phyloP scores from a whole-genome alignment of 2,113 vertebrate species.

The Malurus melanocephalus region DNA sequence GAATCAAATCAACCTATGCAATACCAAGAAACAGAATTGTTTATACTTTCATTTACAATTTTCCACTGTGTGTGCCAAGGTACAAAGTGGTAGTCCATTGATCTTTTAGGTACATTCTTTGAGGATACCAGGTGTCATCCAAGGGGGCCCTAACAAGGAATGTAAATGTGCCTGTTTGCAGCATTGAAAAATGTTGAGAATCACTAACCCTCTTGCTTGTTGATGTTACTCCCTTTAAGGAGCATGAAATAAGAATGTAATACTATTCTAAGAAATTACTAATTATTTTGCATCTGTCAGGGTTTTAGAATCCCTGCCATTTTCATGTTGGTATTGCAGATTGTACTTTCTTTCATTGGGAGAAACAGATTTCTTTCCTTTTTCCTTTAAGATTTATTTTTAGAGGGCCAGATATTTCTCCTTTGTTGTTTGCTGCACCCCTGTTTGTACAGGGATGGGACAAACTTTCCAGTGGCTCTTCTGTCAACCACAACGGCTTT shows the following conservation, averaged over 20 bases:
- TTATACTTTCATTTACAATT: neutral
- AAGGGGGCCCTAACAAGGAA: neutral
- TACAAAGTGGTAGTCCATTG: neutral
- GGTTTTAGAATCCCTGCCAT: neutral
- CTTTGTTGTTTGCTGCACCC: neutral
- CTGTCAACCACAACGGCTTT: neutral
- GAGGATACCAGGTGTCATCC: neutral
- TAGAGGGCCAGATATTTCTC: neutral
- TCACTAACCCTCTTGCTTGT: accelerated
- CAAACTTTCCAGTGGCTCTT: neutral
- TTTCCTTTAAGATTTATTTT: neutral
- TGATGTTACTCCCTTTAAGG: neutral
- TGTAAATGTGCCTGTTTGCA: neutral
- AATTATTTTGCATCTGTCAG: neutral
- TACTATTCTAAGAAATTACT: neutral
- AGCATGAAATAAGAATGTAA: neutral
- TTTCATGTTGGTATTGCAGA: neutral
- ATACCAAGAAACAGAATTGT: neutral
- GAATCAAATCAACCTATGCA: neutral
- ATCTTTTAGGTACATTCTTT: neutral
- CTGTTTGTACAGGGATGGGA: neutral
- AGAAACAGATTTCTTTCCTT: neutral
- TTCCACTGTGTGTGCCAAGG: neutral
- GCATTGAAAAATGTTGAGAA: neutral
- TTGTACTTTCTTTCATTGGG: neutral